Evolutionary conservation across 2,888 invertebrate genomes (phyloP), one percentile per base, ranked within the genome.

Genomic region (Cenopis cana): DNA sequence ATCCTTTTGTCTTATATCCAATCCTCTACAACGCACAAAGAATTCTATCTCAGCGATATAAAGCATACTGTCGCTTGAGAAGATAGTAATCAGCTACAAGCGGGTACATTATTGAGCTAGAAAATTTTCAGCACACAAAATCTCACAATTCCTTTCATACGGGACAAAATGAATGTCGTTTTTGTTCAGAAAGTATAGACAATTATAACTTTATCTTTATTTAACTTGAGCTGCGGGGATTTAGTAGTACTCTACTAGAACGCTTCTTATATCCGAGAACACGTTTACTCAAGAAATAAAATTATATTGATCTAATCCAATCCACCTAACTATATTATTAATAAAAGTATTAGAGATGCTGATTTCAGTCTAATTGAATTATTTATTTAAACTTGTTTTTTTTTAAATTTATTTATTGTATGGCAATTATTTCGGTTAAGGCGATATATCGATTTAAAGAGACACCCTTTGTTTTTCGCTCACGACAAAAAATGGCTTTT

Each of bases 1-100:
- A 89, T 85, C 86, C 87, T 86, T 89, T 86, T 87, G 88, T 89
- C 86, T 88, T 87, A 86, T 82, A 80, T 82, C 82, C 82, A 70
- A 59, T 61, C 68, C 52, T 65, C 38, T 56, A 46, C 71, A 76
- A 65, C 46, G 72, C 24, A 83, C 75, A 79, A 75, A 75, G 65
- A 73, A 81, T 84, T 76, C 75, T 85, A 82, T 73, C 20, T 36
- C 11, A 12, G 18, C 59, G 69, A 6, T 1, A 60, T 72, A 84
- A 75, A 78, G 81, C 69, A 66, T 41, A 79, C 76, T 79, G 74
- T 85, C 60, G 72, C 54, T 9, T 75, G 74, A 68, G 74, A 68
- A 60, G 57, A 73, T 71, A 68, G 78, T 80, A 84, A 87, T 86
- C 83, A 86, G 77, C 76, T 74, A 68, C 75, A 77, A 82, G 82